Base-by-base conservation (phyloP, 2,888 invertebrate genomes). In the Hyalella azteca region DNA sequence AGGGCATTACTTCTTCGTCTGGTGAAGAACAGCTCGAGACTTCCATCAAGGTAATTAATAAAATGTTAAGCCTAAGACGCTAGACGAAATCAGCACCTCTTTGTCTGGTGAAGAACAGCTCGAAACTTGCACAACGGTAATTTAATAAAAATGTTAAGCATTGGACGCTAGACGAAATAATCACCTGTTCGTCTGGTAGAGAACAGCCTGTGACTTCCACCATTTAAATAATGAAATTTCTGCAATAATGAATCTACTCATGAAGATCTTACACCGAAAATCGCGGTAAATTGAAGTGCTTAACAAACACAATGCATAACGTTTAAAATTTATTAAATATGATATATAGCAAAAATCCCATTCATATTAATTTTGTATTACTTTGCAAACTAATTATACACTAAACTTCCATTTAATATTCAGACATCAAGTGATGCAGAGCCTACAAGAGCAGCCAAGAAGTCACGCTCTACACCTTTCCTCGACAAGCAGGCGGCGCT, bases 401-500 rank as follows among this genome's bases (percentile, higher is more conserved):
- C 54, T 54, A 54, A 54, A 54, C 7, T 54, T 26, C 1, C 22
- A 11, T 3, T 13, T 3, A 7, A 49, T 29, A 5, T 9, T n/a
- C 66, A 66, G 66, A 39, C 66, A 36, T 66, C 66, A 11, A 66
- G 66, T 29, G 66, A 66, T 1, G 13, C 49, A 13, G 78, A 49
- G 29, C 40, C 66, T 22, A 11, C 40, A 13, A 78, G 60, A 48
- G 48, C 73, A 54, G 77, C 54, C 48, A 80, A 79, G 40, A 89
- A 87, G 84, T 89, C 88, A 85, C 88, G 88, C 84, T 87, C 87
- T 83, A 88, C 90, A 49, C 82, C 86, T 77, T 87, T 88, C 41
- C 91, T 91, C 86, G 90, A 90, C 85, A 91, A 91, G 82, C 86
- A 92, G 84, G 90, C 90, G 82, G 92, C 92, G 91, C 90, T 93